Conservation (phyloP, 1,140 invertebrate genomes). For the Xylocopa sonorina region DNA sequence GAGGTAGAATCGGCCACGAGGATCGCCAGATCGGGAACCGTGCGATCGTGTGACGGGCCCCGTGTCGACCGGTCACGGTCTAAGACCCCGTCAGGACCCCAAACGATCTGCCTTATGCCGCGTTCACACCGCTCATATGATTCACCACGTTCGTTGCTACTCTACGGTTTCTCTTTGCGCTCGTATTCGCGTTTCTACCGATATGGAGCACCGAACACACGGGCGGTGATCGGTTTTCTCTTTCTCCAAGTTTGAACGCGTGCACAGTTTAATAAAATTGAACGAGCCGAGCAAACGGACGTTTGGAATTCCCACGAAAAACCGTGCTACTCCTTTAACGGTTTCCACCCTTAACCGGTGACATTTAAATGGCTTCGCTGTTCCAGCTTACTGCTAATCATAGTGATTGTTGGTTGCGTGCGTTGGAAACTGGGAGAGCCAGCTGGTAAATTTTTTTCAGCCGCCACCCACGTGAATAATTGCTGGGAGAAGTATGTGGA, state of each 20-base stretch:
- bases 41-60: conserved; percentile 61
- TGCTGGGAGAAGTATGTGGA: no score
- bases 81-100: conserved; percentile 37
- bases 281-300: neutral
- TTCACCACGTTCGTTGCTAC: conserved; percentile 6
- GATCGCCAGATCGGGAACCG: conserved; percentile 56
- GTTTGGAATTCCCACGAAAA: conserved; percentile 11
- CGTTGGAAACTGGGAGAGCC: neutral
- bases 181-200: neutral
- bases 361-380: conserved; percentile 57
- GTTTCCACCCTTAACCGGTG: conserved; percentile 46
- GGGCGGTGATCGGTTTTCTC: neutral
- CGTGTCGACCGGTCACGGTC: conserved; percentile 59
- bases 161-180: neutral
- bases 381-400: conserved; percentile 45
- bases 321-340: neutral
- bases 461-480: no score
- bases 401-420: conserved; percentile 43
- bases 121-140: conserved; percentile 40
- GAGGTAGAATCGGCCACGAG: conserved; percentile 50
- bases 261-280: neutral
- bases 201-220: neutral
- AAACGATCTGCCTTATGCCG: conserved; percentile 42
- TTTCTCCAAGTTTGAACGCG: conserved; percentile 2
- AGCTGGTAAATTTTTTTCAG: neutral